These are phyloP conservation scores for Cyprinodon tularosa DNA, from an alignment of 2,113 vertebrate species.

Conservation along the genomic window DNA sequence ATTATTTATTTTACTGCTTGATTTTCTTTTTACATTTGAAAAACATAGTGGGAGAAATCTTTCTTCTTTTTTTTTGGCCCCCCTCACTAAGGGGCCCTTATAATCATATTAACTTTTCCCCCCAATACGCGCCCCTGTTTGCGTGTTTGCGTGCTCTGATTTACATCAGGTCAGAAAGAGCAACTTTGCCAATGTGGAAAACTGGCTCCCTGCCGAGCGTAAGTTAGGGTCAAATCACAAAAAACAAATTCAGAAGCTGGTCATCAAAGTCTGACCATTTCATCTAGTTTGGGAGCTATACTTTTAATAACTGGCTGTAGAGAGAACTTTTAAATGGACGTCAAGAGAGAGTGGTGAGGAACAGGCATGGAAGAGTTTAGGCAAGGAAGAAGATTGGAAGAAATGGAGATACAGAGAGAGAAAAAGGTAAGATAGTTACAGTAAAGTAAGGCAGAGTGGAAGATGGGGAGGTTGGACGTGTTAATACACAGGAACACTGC, in stretches of 20 bases:
- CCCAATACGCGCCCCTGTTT: no score
- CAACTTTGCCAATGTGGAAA: conserved; percentile 37
- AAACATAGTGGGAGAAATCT: no score
- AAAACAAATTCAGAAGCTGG: conserved; percentile 27
- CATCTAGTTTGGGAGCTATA: conserved; percentile 19
- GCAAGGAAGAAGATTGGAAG: conserved; percentile 43
- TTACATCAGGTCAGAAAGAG: conserved; percentile 31
- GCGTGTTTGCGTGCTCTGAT: conserved; percentile 16
- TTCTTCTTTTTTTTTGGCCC: no score
- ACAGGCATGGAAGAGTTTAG: conserved; percentile 34
- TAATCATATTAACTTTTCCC: no score
- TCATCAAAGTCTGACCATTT: conserved; percentile 49
- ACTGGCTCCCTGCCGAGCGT: conserved; percentile 39
- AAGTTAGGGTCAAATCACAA: conserved; percentile 20
- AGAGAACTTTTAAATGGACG: conserved; percentile 26
- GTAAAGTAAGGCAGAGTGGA: conserved; percentile 59
- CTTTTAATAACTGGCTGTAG: conserved; percentile 27
- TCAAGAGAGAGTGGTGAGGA: conserved; percentile 18
- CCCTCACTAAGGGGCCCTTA: no score
- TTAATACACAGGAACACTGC: conserved; percentile 89
- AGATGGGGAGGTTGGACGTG: conserved; percentile 78
- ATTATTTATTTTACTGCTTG: no score
- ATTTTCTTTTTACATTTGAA: no score
- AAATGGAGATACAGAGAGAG: conserved; percentile 57
- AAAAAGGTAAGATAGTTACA: conserved; percentile 67